Evolutionary conservation across 2,113 vertebrate genomes (phyloP).

Genomic region (Agelaius phoeniceus): DNA sequence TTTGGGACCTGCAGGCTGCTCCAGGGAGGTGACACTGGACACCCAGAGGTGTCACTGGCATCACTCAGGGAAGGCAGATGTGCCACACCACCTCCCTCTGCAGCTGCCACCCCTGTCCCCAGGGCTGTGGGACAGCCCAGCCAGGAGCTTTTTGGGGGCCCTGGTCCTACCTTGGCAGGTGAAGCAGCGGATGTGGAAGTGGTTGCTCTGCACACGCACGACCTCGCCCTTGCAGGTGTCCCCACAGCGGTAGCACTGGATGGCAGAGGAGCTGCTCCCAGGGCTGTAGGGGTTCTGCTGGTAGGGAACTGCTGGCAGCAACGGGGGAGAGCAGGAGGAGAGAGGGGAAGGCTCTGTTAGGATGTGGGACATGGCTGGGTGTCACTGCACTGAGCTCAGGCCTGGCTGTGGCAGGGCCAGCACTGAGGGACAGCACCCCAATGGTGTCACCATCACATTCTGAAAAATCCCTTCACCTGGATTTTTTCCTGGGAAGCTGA

Average conservation of each 20-base stretch:
- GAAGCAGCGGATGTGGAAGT: conserved; percentile 99
- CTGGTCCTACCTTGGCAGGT: conserved; percentile 91
- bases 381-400: not conserved
- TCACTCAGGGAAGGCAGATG: not conserved
- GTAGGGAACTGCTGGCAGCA: conserved; percentile 82
- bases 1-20: not conserved
- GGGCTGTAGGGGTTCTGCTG: conserved; percentile 80
- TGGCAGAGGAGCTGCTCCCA: conserved; percentile 79
- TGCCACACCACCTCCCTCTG: not conserved
- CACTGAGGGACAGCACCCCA: not conserved
- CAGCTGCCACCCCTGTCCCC: not conserved
- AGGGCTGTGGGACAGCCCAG: not conserved
- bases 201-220: conserved; percentile 93
- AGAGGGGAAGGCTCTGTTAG: conserved; percentile 2
- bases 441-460: no score
- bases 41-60: not conserved
- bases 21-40: not conserved
- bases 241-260: conserved; percentile 93
- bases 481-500: no score
- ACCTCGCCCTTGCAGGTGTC: conserved; percentile 97
- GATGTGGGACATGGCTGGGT: accelerated
- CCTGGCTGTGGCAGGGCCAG: accelerated
- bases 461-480: no score
- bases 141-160: accelerated
- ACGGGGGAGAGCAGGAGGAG: not conserved